Evolutionary conservation across 1,140 invertebrate genomes (phyloP).

Genomic region (Sycophaga agraensis): DNA sequence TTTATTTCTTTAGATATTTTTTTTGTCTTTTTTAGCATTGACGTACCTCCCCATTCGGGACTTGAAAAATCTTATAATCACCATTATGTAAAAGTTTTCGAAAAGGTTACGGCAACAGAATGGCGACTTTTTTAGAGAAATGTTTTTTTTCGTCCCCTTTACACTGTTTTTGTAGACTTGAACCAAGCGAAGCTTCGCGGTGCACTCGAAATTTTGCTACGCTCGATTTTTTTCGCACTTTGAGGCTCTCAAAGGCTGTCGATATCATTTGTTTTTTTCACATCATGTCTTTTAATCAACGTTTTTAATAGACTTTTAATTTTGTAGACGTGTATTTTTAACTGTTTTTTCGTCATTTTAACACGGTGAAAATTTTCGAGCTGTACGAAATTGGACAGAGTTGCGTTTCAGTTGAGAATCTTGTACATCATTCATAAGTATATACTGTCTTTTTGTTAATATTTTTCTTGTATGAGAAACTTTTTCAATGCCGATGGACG

Average conservation of each 20-base stretch:
- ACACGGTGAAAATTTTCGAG: constrained; percentile 11
- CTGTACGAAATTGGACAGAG: background rate
- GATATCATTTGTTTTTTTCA: background rate
- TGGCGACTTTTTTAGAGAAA: constrained; percentile 7
- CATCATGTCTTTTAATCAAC: constrained; percentile 2
- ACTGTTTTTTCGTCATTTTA: constrained; percentile 1
- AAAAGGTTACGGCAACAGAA: background rate
- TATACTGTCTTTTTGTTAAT: background rate
- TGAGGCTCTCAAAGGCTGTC: background rate
- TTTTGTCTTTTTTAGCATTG: constrained; percentile 16
- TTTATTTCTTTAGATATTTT: no score
- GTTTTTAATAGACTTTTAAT: constrained; percentile 23
- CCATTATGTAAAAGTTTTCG: background rate
- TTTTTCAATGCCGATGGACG: background rate
- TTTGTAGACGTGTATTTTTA: constrained; percentile 21
- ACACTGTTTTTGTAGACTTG: constrained; percentile 1
- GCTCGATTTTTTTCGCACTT: background rate
- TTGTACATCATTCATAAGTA: background rate
- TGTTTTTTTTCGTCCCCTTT: background rate
- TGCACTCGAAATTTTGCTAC: constrained; percentile 10
- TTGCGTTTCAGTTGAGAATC: constrained; percentile 11
- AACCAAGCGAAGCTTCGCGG: constrained; percentile 3
- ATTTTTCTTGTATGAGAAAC: background rate
- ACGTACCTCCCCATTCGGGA: constrained; percentile 19
- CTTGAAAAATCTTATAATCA: constrained; percentile 8